Evolutionary conservation across 2,797 vertebrate genomes (phyloP).

Genomic region (Sebastes umbrosus): DNA sequence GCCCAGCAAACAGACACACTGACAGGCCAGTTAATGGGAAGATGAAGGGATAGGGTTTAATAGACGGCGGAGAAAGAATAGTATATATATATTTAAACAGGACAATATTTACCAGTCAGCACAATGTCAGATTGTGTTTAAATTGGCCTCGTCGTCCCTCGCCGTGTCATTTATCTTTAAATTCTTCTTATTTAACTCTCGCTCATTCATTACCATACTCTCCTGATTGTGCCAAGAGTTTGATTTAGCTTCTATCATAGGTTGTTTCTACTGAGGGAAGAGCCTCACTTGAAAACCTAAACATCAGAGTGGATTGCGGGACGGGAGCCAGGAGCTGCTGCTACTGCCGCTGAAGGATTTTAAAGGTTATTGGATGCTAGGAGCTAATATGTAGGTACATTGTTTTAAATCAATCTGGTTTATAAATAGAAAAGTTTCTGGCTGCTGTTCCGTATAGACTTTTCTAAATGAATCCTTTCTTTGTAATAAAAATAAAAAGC

Average conservation of each 20-base stretch:
- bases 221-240: conserved; percentile 55
- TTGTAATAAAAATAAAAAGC: too few species aligned
- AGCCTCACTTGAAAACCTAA: conserved; percentile 57
- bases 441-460: neutral
- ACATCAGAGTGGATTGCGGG: conserved; percentile 63
- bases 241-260: conserved; percentile 52
- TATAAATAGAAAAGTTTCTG: conserved; percentile 1
- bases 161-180: conserved; percentile 35
- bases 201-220: conserved; percentile 40
- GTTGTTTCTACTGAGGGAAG: conserved; percentile 56
- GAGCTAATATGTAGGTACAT: conserved; percentile 6
- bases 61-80: conserved; percentile 31
- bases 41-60: conserved; percentile 73
- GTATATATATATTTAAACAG: conserved; percentile 58
- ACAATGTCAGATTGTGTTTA: conserved; percentile 60
- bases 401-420: neutral
- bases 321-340: conserved; percentile 39
- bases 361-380: conserved; percentile 35
- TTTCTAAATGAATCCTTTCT: conserved; percentile 1
- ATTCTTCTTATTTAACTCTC: conserved; percentile 43
- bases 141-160: conserved; percentile 35
- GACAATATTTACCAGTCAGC: conserved; percentile 64
- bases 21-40: conserved; percentile 76
- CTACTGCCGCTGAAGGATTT: conserved; percentile 21
- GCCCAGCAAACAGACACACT: conserved; percentile 67